Evolutionary conservation across 2,888 invertebrate genomes (phyloP), one percentile per base, ranked within the genome.

Genomic region (Busseola fusca): DNA sequence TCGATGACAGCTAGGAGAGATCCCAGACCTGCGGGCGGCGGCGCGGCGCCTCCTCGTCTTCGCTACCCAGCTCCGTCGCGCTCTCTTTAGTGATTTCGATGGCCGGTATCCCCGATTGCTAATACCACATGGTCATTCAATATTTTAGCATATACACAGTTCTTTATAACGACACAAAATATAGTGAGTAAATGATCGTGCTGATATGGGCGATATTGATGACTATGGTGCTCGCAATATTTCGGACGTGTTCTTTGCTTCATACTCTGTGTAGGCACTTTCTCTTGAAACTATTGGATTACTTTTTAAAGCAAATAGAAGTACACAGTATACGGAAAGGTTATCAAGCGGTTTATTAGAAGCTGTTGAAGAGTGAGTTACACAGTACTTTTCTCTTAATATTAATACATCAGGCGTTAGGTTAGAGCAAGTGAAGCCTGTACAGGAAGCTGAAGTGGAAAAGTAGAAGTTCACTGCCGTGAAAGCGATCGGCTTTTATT

Each of bases 11-110:
- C 89, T 91, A 92, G 93, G 91, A 94, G 93, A 92, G 93, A 93
- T 91, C 95, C 92, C 96, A 95, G 95, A 95, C 96, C 95, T 96
- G 96, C 90, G 92, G 92, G 87, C 93, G 94, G 88, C 93, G 94
- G 82, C 91, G 93, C 89, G 93, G 88, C 81, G 92, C 88, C 85
- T 95, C 94, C 91, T 96, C 96, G 87, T 97, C 97, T 91, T 97
- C 97, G 91, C 97, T 97, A 93, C 97, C 96, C 95, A 97, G 96
- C 93, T 97, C 97, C 91, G 97, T 96, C 82, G 92, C 93, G 84
- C 93, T 92, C 92, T 98, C 98, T 96, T 98, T 98, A 91, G 97
- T 98, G 93, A 98, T 98, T 96, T 98, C 98, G 94, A 96, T 96
- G 93, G 96, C 96, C 89, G 96, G 96, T 93, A 96, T 96, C 93